Evolutionary conservation across 2,113 vertebrate genomes (phyloP).

Genomic region (Loxodonta africana): DNA sequence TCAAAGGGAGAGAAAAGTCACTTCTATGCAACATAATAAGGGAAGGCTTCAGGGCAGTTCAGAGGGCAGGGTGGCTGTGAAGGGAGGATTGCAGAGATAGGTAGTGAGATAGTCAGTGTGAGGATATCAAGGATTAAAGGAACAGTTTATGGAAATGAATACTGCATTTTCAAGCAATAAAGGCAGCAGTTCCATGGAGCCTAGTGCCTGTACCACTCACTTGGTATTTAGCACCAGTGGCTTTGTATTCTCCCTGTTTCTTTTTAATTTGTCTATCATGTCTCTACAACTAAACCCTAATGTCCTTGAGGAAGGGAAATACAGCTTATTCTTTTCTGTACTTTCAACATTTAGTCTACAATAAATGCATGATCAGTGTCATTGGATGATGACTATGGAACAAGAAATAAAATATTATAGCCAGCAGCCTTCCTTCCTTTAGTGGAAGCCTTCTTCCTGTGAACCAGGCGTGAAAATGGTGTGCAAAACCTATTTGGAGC

Average conservation of each 20-base stretch:
- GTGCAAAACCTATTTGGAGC: not conserved
- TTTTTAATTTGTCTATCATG: not conserved
- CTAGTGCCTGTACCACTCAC: not conserved
- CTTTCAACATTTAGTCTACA: not conserved
- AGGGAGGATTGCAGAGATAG: not conserved
- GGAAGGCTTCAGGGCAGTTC: not conserved
- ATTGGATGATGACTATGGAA: not conserved
- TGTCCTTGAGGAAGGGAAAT: not conserved
- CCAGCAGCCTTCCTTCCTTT: not conserved
- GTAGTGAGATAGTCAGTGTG: not conserved
- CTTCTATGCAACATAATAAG: not conserved
- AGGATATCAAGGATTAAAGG: not conserved
- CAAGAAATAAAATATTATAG: not conserved
- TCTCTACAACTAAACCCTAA: not conserved
- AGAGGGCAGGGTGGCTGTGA: not conserved
- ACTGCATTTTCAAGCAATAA: not conserved
- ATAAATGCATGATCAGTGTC: not conserved
- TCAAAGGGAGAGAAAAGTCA: conserved; percentile 30
- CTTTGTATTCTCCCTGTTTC: not conserved
- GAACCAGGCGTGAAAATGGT: not conserved
- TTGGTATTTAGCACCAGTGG: not conserved
- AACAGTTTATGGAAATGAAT: not conserved
- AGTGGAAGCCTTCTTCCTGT: not conserved
- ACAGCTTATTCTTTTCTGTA: not conserved
- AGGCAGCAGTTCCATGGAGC: not conserved